A percentile compares a stretch with the other conserved stretches of the same genome.
These are phyloP conservation scores for Anguilla obscura DNA, from an alignment of 2,797 vertebrate species.

Conservation along the genomic window DNA sequence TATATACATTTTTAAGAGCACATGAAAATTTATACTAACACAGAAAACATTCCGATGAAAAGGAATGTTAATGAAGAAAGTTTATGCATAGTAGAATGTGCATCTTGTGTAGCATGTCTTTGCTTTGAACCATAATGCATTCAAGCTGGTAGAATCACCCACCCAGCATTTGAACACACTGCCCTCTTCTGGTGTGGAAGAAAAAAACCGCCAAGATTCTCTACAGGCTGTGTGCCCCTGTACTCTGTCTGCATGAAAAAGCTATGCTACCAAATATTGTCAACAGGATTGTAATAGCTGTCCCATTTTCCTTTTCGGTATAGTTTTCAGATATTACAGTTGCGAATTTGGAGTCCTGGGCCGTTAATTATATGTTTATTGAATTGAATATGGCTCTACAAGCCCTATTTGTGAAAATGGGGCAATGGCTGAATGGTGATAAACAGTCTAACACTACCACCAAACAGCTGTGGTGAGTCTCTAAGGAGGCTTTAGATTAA, in stretches of 20 bases:
- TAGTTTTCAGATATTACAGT: neutral
- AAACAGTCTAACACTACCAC: constrained; percentile 8
- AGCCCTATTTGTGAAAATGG: constrained; percentile 13
- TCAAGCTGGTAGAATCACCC: neutral
- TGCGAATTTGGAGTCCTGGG: neutral
- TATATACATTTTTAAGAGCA: neutral
- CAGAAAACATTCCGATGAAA: neutral
- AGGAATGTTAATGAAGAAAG: neutral
- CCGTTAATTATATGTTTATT: neutral
- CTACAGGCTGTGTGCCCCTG: neutral
- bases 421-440: neutral
- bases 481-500: constrained; percentile 1
- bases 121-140: neutral
- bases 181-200: constrained; percentile 22
- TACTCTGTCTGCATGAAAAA: neutral
- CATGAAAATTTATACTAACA: neutral
- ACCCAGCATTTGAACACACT: constrained; percentile 9
- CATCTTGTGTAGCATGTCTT: neutral
- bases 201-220: neutral
- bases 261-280: neutral
- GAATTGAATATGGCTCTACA: neutral
- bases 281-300: neutral
- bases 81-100: neutral
- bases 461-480: neutral
- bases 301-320: neutral